These are phyloP conservation scores for Embiotoca jacksoni DNA, from an alignment of 2,113 vertebrate species.

Conservation along the genomic window DNA sequence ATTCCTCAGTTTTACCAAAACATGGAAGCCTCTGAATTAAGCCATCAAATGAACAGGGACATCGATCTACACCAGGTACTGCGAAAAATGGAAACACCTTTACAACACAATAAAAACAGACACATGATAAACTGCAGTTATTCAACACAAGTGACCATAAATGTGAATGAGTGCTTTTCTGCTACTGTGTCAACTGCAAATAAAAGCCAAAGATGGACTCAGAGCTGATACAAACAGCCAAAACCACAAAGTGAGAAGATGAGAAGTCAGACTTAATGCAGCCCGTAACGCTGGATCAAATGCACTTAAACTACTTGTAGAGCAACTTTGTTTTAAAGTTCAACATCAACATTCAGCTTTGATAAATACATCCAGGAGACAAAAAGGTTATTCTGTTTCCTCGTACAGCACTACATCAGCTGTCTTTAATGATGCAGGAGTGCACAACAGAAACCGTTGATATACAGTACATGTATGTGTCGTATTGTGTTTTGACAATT, in stretches of 20 bases:
- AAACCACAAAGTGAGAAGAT: neutral
- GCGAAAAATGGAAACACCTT: neutral
- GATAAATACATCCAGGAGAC: neutral
- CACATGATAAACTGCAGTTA: neutral
- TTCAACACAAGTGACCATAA: neutral
- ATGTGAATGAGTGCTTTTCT: neutral
- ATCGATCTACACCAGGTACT: neutral
- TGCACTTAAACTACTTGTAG: neutral
- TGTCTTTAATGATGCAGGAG: neutral
- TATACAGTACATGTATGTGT: neutral
- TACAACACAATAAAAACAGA: neutral
- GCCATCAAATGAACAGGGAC: neutral
- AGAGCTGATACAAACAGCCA: neutral
- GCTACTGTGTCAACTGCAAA: neutral
- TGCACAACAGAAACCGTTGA: neutral
- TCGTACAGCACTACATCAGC: neutral
- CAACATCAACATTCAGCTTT: neutral
- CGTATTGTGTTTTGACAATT: neutral
- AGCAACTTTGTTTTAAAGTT: neutral
- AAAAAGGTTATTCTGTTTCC: neutral
- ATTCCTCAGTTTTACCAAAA: neutral
- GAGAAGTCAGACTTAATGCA: neutral
- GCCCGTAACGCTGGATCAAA: neutral
- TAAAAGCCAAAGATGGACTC: neutral
- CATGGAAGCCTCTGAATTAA: slow-evolving; percentile 2